Percentiles rank a stretch among this genome's conserved stretches.
phyloP scores from a whole-genome alignment of 2,113 vertebrate species.

The Litocranius walleri region DNA sequence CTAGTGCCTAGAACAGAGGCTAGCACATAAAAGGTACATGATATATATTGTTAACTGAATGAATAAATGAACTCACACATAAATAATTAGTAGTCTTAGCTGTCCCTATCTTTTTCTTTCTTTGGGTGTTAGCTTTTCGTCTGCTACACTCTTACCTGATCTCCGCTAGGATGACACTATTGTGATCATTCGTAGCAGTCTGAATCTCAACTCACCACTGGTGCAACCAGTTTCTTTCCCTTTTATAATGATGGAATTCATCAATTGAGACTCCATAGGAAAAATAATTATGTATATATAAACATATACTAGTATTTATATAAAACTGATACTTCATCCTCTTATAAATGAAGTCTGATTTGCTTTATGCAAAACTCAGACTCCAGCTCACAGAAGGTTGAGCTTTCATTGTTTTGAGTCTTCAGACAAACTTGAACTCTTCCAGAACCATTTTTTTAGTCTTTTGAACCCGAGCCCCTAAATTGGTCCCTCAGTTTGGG shows the following conservation, averaged over 20 bases:
- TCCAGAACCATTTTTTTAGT: background rate
- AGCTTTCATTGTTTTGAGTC: background rate
- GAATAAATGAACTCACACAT: background rate
- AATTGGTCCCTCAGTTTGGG: background rate
- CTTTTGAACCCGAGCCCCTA: background rate
- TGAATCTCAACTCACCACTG: background rate
- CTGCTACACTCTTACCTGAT: background rate
- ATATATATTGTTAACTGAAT: background rate
- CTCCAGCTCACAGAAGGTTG: background rate
- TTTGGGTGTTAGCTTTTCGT: background rate
- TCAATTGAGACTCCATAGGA: background rate
- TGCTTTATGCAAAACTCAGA: slow-evolving; percentile 2
- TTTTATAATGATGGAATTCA: background rate
- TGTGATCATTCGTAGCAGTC: background rate
- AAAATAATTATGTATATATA: background rate
- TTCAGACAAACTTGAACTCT: background rate
- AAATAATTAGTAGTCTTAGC: background rate
- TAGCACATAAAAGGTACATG: background rate
- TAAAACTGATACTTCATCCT: background rate
- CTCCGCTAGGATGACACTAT: background rate
- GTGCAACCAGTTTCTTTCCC: background rate
- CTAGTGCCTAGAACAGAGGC: background rate
- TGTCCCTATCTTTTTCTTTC: background rate
- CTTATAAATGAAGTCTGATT: slow-evolving; percentile 27
- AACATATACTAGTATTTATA: background rate